phyloP scores from a whole-genome alignment of 2,888 invertebrate genomes.

The Sclerodermus sp. region DNA sequence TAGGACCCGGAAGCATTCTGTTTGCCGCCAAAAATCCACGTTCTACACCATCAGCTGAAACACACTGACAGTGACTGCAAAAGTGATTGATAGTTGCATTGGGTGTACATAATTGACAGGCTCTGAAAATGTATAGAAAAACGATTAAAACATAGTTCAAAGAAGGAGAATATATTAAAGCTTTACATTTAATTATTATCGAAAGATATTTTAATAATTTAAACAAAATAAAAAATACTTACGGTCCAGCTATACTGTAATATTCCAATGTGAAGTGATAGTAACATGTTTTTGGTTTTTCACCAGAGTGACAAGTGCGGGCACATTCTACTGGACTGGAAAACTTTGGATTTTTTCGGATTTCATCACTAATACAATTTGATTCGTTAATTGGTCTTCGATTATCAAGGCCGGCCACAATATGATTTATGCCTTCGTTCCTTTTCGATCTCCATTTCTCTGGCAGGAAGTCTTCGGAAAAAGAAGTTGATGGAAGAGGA shows the following conservation, averaged over 20 bases:
- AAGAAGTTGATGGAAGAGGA: too few relatives aligned
- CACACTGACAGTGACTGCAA: constrained; percentile 28
- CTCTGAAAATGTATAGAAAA: constrained; percentile 13
- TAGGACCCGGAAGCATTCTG: constrained; percentile 35
- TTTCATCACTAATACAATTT: neutral
- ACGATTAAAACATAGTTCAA: neutral
- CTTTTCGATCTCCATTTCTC: too few relatives aligned
- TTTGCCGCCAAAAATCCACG: constrained; percentile 24
- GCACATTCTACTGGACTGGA: constrained; percentile 84
- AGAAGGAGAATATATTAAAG: too few relatives aligned
- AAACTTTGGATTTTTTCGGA: neutral
- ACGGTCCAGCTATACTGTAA: constrained; percentile 65
- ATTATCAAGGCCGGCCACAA: neutral
- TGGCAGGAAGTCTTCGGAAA: too few relatives aligned
- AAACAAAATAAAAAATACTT: too few relatives aligned
- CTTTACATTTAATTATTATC: too few relatives aligned
- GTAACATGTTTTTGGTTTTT: constrained; percentile 79
- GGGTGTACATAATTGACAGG: constrained; percentile 27
- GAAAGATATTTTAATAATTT: too few relatives aligned
- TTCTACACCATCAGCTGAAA: constrained; percentile 28
- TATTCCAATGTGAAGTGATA: constrained; percentile 83
- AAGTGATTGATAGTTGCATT: constrained; percentile 22
- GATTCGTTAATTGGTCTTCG: neutral
- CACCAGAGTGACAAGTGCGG: constrained; percentile 77
- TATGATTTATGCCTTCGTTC: too few relatives aligned